phyloP scores from a whole-genome alignment of 1,140 invertebrate species.

The Dendroctonus valens region DNA sequence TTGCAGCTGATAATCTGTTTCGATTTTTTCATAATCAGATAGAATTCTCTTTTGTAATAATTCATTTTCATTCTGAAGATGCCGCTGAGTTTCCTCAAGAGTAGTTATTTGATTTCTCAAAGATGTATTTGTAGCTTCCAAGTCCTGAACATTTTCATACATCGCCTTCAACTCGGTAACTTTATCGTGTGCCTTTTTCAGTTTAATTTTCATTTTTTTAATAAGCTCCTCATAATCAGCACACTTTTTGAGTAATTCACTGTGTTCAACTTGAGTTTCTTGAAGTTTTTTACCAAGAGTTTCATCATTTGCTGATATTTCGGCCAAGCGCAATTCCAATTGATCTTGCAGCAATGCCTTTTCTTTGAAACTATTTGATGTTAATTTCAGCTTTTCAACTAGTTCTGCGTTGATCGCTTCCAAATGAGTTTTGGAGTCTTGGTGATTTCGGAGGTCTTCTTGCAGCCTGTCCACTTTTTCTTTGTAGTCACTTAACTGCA shows the following conservation, averaged over 20 bases:
- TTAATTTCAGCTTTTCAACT: slow-evolving; percentile 56
- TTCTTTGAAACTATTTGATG: slow-evolving; percentile 55
- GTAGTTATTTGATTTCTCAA: slow-evolving; percentile 49
- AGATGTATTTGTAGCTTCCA: slow-evolving; percentile 41
- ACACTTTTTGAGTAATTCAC: slow-evolving; percentile 53
- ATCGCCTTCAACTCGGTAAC: slow-evolving; percentile 31
- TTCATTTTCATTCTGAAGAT: slow-evolving; percentile 55
- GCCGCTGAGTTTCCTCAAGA: slow-evolving; percentile 55
- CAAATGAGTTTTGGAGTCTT: slow-evolving; percentile 56
- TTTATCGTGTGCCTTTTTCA: slow-evolving; percentile 53
- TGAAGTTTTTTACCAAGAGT: slow-evolving; percentile 57
- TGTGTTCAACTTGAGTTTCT: slow-evolving; percentile 57
- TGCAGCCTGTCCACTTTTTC: slow-evolving; percentile 59
- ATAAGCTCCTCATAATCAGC: slow-evolving; percentile 48
- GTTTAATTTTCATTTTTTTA: slow-evolving; percentile 51
- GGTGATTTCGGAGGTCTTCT: slow-evolving; percentile 57
- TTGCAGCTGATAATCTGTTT: slow-evolving; percentile 61
- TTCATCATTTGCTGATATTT: slow-evolving; percentile 58
- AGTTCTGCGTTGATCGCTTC: slow-evolving; percentile 57
- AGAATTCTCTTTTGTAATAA: slow-evolving; percentile 54
- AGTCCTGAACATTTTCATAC: slow-evolving; percentile 30
- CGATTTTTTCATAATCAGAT: slow-evolving; percentile 60
- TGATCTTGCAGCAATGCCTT: slow-evolving; percentile 57
- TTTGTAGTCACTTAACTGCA: slow-evolving; percentile 64
- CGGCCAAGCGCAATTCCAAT: slow-evolving; percentile 54